A percentile compares a stretch with the other conserved stretches of the same genome.
These are phyloP conservation scores for Liopterus haemorrhoidalis DNA, from an alignment of 2,888 invertebrate genomes.

Conservation along the genomic window DNA sequence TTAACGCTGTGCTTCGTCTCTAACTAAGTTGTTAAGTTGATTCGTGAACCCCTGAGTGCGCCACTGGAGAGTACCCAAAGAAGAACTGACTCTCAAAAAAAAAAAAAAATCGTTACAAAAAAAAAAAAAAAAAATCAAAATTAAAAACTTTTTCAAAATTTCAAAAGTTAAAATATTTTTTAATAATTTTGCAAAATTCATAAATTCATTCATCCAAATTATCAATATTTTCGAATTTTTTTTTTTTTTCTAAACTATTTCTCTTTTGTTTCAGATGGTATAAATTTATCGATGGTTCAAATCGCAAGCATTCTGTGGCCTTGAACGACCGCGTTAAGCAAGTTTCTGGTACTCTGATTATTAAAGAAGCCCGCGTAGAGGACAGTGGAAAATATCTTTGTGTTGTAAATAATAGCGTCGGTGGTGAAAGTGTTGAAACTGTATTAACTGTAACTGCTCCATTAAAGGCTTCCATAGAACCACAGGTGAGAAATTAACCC, in stretches of 20 bases:
- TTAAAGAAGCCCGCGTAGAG: slow-evolving; percentile 82
- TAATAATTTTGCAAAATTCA: no score
- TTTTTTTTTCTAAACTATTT: slow-evolving; percentile 11
- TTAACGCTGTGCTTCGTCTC: no score
- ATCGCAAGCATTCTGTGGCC: slow-evolving; percentile 81
- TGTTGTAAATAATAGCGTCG: slow-evolving; percentile 91
- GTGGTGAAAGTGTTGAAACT: slow-evolving; percentile 88
- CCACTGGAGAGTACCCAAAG: no score
- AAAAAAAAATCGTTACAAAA: no score
- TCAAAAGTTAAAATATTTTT: no score
- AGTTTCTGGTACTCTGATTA: slow-evolving; percentile 89
- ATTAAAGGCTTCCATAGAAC: slow-evolving; percentile 80
- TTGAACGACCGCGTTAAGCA: slow-evolving; percentile 85
- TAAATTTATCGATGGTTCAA: slow-evolving; percentile 84
- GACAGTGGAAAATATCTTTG: slow-evolving; percentile 94
- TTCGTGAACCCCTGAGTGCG: no score
- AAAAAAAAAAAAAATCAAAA: no score
- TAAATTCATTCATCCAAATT: not conserved
- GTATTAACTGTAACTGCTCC: slow-evolving; percentile 90
- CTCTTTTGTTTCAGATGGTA: slow-evolving; percentile 78
- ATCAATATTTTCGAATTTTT: not conserved
- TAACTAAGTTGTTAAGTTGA: no score
- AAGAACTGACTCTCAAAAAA: no score
- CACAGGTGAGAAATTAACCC: no score
- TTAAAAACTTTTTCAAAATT: no score